These are phyloP conservation scores for Acipenser transmontanus DNA, from an alignment of 2,797 vertebrate genomes.

Conservation along the genomic window DNA sequence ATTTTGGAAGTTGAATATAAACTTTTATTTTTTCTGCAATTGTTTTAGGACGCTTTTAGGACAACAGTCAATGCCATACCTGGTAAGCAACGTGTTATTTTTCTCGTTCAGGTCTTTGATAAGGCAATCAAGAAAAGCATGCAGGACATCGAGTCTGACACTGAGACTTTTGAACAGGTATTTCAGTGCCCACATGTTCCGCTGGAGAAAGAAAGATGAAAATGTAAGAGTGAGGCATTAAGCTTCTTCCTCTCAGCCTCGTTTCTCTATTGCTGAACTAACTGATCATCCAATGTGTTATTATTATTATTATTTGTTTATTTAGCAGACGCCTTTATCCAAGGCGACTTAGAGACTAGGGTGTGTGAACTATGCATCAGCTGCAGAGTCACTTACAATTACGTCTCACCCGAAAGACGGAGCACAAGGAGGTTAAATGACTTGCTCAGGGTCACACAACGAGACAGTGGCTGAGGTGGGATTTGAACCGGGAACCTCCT, in stretches of 20 bases:
- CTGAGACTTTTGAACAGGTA: background rate
- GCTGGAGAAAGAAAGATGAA: background rate
- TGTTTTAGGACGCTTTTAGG: background rate
- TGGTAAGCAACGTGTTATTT: background rate
- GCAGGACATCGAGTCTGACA: background rate
- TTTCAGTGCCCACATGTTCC: conserved; percentile 4
- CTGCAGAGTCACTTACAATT: background rate
- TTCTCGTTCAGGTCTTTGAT: background rate
- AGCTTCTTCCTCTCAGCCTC: no score
- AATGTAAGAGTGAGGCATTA: background rate
- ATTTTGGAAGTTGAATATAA: background rate
- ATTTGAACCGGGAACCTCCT: no score
- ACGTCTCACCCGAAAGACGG: no score
- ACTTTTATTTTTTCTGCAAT: background rate
- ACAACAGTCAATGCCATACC: background rate
- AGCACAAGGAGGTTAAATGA: no score
- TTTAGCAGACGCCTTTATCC: no score
- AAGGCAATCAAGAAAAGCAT: background rate
- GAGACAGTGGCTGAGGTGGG: no score
- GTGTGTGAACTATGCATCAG: background rate
- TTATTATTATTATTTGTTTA: no score
- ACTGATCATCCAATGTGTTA: background rate
- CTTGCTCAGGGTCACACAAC: no score
- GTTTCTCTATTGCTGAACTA: background rate
- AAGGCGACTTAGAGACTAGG: background rate